Evolutionary conservation across 2,113 vertebrate genomes (phyloP), one percentile per base, ranked within the genome.

Genomic region (Ranitomeya variabilis): DNA sequence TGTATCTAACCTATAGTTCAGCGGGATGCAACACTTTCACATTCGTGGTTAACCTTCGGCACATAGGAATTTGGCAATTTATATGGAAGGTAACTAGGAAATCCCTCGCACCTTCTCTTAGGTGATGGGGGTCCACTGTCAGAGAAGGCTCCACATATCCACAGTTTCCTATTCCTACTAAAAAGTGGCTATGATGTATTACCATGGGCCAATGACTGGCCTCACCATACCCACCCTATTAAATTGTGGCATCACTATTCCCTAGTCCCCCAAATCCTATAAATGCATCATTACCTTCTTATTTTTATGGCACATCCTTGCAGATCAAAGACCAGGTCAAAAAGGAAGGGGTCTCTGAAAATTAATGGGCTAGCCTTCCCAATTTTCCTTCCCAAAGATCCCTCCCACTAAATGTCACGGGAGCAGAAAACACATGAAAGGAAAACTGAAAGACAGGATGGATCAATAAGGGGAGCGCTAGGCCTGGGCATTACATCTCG

Each of bases 401-500:
- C 31, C 69, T 76, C 80, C 80, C 57, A 15, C 55, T 74, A 54
- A 81, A 88, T 74, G 66, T 59, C 69, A 37, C 64, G 52, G 87
- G 81, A 84, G 73, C 73, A 78, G 80, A 89, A 78, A 73, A 85
- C 82, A 78, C 66, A 73, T 76, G 73, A 74, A 85, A 77, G 14
- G 18, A 76, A 83, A 88, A 83, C 51, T 79, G 60, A 85, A 90
- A 91, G 82, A 79, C 31, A 51, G 93, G 92, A 83, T 89, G 91
- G 90, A 5, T 90, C 85, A 90, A 87, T 5, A 0, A 66, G 88
- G 52, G 55, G 60, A 52, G 73, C 54, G 81, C 80, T 37, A 18
- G 31, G 81, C 55, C 19, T 14, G 51, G 62, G 83, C 79, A 92
- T 95, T 97, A 99, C 96, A 99, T 97, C 91, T 99, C 97, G 59